phyloP scores from a whole-genome alignment of 2,113 vertebrate species.

The Salvelinus sp. region DNA sequence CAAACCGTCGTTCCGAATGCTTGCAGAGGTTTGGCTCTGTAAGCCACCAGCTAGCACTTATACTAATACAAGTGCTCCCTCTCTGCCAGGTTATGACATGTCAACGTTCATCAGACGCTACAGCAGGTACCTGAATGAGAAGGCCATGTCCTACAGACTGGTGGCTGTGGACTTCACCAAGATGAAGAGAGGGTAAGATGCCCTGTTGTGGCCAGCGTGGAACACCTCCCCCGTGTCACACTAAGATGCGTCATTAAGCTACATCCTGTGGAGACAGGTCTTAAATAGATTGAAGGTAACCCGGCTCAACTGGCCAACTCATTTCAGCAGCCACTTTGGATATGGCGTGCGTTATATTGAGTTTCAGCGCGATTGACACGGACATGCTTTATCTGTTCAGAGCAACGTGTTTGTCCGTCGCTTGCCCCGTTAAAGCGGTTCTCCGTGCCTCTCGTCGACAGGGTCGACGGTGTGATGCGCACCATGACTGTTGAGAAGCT shows the following conservation, averaged over 20 bases:
- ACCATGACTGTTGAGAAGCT: conserved; percentile 97
- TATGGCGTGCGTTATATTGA: no score
- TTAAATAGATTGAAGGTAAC: no score
- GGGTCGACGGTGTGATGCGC: conserved; percentile 93
- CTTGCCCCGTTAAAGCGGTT: background rate
- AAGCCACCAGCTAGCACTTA: no score
- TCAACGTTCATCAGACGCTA: conserved; percentile 93
- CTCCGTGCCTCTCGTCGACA: conserved; percentile 48
- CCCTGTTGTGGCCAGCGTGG: no score
- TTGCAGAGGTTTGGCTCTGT: no score
- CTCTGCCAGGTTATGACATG: conserved; percentile 85
- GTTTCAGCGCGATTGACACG: no score
- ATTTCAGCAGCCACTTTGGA: no score
- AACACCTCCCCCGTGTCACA: background rate
- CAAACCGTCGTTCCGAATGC: no score
- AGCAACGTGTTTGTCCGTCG: background rate
- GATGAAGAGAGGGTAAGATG: conserved; percentile 92
- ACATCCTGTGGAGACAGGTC: no score
- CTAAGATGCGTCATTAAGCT: no score
- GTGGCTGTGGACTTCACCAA: conserved; percentile 97
- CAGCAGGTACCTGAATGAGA: conserved; percentile 96
- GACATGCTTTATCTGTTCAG: no score
- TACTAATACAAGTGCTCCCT: conserved; percentile 11
- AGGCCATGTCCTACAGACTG: conserved; percentile 93
- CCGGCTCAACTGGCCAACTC: no score